Evolutionary conservation across 2,888 invertebrate species (phyloP), one percentile per base, ranked within the genome.

Genomic region (Chydorus sphaericus): DNA sequence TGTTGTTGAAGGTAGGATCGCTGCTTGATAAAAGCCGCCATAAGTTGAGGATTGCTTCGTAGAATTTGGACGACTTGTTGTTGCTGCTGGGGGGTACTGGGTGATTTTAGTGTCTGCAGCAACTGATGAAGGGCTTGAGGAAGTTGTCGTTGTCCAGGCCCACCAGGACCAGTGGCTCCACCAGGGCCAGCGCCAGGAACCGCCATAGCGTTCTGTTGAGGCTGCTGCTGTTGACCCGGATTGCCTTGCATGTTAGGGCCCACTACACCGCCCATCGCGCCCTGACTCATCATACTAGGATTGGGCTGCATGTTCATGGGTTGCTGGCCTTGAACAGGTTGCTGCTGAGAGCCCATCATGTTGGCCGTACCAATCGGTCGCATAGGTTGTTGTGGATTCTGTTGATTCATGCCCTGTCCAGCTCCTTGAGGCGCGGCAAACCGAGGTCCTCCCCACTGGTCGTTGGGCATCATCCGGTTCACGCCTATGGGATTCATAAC

Each of bases 11-110:
- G 61, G 62, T 78, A 80, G 73, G 85, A 82, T 68, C 87, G 76
- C 70, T 89, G 88, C 66, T 91, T 90, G 62, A 94, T 86, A 68
- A 91, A 91, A 55, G 92, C 90, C 56, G 92, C 90, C 90, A 94
- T 93, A 49, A 96, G 77, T 64, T 88, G 89, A 38, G 94, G 94
- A 73, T 93, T 91, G 61, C 86, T 84, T 71, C 92, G 92, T 61
- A 94, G 78, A 66, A 94, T 90, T 66, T 84, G 82, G 60, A 93
- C 75, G 59, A 89, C 82, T 71, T 88, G 85, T 67, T 85, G 85
- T 67, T 94, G 93, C 68, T 94, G 93, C 67, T 93, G 90, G 61
- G 85, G 86, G 51, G 88, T 85, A 63, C 84, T 84, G 54, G 93
- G 92, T 63, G 87, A 88, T 64, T 88, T 82, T 54, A 97, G 76